These are phyloP conservation scores for Muscicapa comitata DNA, from an alignment of 2,797 vertebrate species.

Conservation along the genomic window DNA sequence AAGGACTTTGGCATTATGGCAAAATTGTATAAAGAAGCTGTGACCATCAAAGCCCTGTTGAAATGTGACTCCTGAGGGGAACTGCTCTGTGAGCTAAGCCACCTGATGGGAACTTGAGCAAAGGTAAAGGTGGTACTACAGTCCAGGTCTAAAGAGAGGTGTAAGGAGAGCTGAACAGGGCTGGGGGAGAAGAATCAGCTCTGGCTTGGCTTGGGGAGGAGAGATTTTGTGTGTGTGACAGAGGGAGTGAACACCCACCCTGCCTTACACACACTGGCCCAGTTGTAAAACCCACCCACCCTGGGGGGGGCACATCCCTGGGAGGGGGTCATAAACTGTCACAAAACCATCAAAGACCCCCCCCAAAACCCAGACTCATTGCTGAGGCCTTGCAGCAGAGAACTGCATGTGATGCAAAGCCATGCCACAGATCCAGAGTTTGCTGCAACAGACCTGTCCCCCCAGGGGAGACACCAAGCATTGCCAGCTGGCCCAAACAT, in stretches of 20 bases:
- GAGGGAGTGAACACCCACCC: not conserved
- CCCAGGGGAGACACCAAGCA: not conserved
- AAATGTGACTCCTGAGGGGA: too few relatives aligned
- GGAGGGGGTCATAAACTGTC: not conserved
- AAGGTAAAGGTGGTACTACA: not conserved
- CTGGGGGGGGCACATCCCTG: too few relatives aligned
- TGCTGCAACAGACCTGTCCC: not conserved
- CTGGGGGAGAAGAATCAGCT: not conserved
- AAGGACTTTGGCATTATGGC: not conserved
- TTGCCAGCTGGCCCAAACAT: not conserved
- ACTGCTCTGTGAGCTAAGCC: not conserved
- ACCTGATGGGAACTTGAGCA: not conserved
- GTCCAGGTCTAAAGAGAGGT: not conserved
- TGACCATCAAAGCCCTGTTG: too few relatives aligned
- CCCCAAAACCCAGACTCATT: not conserved
- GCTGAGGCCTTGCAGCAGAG: not conserved
- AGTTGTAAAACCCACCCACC: not conserved
- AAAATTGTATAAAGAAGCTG: not conserved
- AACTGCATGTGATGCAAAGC: not conserved
- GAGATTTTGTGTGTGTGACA: not conserved
- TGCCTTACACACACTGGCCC: not conserved
- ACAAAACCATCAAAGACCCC: not conserved
- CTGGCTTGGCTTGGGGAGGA: rapidly evolving
- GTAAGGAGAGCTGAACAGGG: not conserved
- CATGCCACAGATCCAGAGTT: not conserved